phyloP scores from a whole-genome alignment of 2,113 vertebrate species.

The Rutilus rutilus region DNA sequence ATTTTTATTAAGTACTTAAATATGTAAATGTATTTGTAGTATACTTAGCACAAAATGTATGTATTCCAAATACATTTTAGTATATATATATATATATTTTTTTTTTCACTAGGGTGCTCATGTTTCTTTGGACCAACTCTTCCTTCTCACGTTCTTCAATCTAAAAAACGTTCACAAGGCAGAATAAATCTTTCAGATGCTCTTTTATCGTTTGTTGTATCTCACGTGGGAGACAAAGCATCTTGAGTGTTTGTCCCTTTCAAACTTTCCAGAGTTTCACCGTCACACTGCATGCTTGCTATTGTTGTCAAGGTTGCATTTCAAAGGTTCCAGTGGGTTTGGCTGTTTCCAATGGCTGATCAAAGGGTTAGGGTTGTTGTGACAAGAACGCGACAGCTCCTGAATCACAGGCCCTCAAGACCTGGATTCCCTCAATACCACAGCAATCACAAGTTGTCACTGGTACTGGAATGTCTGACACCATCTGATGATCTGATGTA shows the following conservation, averaged over 20 bases:
- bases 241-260: constrained; percentile 1
- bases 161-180: neutral
- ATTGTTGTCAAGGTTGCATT: constrained; percentile 30
- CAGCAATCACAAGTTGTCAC: constrained; percentile 5
- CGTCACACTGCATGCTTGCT: neutral
- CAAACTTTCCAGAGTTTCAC: neutral
- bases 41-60: too few species aligned
- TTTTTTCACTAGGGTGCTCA: neutral
- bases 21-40: too few species aligned
- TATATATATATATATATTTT: too few species aligned
- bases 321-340: constrained; percentile 34
- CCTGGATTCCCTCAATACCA: constrained; percentile 22
- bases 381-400: constrained; percentile 14
- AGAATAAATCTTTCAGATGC: neutral
- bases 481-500: constrained; percentile 32
- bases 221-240: neutral
- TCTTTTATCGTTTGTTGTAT: neutral
- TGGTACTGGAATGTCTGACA: constrained; percentile 20
- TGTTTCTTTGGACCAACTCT: neutral
- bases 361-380: constrained; percentile 35
- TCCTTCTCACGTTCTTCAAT: neutral
- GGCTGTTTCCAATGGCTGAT: constrained; percentile 37
- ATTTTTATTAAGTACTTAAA: too few species aligned
- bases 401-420: constrained; percentile 27
- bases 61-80: too few species aligned